phyloP scores from a whole-genome alignment of 2,113 vertebrate genomes.

The Xiphias gladius region DNA sequence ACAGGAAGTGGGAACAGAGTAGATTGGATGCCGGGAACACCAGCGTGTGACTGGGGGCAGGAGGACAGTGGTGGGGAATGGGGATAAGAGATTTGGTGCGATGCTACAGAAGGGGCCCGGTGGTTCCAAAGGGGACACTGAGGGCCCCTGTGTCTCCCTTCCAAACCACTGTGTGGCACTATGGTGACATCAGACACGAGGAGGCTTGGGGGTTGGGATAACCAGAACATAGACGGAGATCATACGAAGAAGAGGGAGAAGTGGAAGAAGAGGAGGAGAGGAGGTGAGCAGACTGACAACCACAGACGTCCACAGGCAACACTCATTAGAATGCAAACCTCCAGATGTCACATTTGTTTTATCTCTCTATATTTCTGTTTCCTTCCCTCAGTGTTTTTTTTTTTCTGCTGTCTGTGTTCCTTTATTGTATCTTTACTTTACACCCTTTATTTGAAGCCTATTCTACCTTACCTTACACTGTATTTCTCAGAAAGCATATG shows the following conservation, averaged over 20 bases:
- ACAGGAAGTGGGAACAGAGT: conserved; percentile 57
- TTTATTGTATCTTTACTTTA: neutral
- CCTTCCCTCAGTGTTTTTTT: neutral
- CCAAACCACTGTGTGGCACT: conserved; percentile 81
- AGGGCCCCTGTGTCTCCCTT: conserved; percentile 84
- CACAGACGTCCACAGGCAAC: conserved; percentile 81
- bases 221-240: conserved; percentile 67
- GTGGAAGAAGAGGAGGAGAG: conserved; percentile 73
- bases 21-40: conserved; percentile 59
- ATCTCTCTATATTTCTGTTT: conserved; percentile 18
- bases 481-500: neutral
- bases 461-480: neutral
- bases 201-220: conserved; percentile 39
- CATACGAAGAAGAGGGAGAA: conserved; percentile 71
- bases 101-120: conserved; percentile 61
- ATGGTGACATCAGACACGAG: conserved; percentile 60
- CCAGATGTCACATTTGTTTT: conserved; percentile 59
- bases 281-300: conserved; percentile 76
- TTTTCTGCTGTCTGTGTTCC: neutral
- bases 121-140: conserved; percentile 85
- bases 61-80: conserved; percentile 56
- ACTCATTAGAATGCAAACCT: conserved; percentile 78
- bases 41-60: conserved; percentile 55
- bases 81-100: conserved; percentile 41
- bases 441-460: neutral